These are phyloP conservation scores for Kryptopterus vitreolus DNA, from an alignment of 2,797 vertebrate genomes.

Conservation along the genomic window DNA sequence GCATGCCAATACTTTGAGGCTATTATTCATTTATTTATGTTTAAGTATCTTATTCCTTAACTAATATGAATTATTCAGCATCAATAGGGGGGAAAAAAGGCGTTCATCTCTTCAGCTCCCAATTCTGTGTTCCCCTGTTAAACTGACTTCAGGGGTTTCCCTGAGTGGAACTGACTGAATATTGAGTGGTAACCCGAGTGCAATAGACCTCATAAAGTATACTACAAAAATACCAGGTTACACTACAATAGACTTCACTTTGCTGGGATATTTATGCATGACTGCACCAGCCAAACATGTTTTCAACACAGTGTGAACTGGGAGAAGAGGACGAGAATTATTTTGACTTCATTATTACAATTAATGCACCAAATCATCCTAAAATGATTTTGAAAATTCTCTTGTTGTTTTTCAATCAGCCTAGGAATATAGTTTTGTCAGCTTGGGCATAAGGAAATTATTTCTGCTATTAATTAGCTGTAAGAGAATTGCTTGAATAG, in stretches of 20 bases:
- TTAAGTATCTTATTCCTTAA: background rate
- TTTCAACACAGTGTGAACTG: background rate
- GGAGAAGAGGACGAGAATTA: background rate
- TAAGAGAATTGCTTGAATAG: background rate
- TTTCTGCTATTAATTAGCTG: too few species aligned
- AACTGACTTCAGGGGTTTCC: background rate
- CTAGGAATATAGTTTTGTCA: background rate
- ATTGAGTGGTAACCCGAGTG: slow-evolving; percentile 1
- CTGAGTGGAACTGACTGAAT: background rate
- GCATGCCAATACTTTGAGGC: too few species aligned
- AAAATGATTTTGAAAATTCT: too few species aligned
- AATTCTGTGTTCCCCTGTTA: background rate
- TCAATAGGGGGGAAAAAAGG: background rate
- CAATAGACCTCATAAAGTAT: slow-evolving; percentile 10
- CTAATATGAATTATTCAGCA: background rate
- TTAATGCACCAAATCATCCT: too few species aligned
- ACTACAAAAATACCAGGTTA: background rate
- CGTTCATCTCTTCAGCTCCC: background rate
- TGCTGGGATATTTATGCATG: background rate
- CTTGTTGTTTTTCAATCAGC: background rate
- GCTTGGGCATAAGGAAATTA: background rate
- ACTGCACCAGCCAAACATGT: background rate
- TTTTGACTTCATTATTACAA: background rate
- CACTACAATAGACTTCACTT: background rate
- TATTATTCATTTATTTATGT: background rate